Percentiles rank a stretch among this genome's conserved stretches.
Conservation (phyloP, 1,140 invertebrate genomes). For the Streblospio benedicti region DNA sequence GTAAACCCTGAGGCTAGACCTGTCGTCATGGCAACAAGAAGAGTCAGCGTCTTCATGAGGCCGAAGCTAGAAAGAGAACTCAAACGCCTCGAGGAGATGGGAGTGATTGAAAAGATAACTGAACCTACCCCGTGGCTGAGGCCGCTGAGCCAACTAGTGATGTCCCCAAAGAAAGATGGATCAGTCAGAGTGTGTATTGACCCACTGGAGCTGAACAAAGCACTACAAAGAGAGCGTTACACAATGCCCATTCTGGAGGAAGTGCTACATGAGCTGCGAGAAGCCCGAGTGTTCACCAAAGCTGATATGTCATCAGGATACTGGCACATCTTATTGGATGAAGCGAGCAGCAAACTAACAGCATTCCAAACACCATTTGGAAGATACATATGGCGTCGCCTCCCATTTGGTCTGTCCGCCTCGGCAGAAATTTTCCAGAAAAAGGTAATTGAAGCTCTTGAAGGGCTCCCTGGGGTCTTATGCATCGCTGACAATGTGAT, state of each 20-base stretch:
- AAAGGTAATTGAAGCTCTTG: conserved; percentile 27
- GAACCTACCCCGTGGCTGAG: conserved; percentile 23
- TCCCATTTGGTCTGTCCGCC: conserved; percentile 19
- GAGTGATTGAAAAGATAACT: conserved; percentile 20
- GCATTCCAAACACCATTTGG: conserved; percentile 22
- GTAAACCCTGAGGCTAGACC: conserved; percentile 12
- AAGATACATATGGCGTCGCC: conserved; percentile 16
- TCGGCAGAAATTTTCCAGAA: conserved; percentile 35
- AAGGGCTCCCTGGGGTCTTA: conserved; percentile 33
- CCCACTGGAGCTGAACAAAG: conserved; percentile 22
- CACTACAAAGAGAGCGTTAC: conserved; percentile 18
- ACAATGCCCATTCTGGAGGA: conserved; percentile 24
- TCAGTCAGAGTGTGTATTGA: conserved; percentile 22
- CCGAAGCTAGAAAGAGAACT: conserved; percentile 17
- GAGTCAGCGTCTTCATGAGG: conserved; percentile 13
- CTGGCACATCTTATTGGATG: conserved; percentile 23
- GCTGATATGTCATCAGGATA: conserved; percentile 21
- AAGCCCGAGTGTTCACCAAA: conserved; percentile 23
- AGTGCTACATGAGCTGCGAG: conserved; percentile 21
- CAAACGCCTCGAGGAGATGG: conserved; percentile 10
- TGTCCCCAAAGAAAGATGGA: conserved; percentile 19
- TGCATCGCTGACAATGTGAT: conserved; percentile 35
- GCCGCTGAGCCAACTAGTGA: no score
- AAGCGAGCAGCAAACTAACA: conserved; percentile 22
- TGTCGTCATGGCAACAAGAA: conserved; percentile 6